phyloP scores from a whole-genome alignment of 2,888 invertebrate genomes.

The Campaea margaritaria region DNA sequence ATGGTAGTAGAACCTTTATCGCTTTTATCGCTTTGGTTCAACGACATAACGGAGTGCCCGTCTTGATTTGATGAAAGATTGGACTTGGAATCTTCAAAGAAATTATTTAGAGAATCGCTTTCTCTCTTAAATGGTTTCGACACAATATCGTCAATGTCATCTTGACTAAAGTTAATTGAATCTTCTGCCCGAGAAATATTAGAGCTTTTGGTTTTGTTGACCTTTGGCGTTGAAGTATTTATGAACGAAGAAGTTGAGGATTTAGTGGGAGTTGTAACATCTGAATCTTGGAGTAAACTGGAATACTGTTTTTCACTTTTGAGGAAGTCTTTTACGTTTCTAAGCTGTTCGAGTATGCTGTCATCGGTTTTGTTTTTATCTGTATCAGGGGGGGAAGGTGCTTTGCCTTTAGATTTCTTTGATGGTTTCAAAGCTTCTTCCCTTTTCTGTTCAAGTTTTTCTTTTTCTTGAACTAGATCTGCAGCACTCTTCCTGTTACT shows the following conservation, averaged over 20 bases:
- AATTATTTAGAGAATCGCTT: slow-evolving; percentile 80
- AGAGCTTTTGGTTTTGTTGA: slow-evolving; percentile 68
- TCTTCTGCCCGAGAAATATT: slow-evolving; percentile 65
- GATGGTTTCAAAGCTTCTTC: slow-evolving; percentile 58
- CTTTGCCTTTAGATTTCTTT: slow-evolving; percentile 89
- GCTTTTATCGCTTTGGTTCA: slow-evolving; percentile 80
- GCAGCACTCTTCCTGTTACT: slow-evolving; percentile 86
- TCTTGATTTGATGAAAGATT: slow-evolving; percentile 80
- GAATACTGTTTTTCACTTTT: slow-evolving; percentile 76
- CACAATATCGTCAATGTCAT: slow-evolving; percentile 83
- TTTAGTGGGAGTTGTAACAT: slow-evolving; percentile 51
- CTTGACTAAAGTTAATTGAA: slow-evolving; percentile 77
- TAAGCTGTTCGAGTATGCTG: slow-evolving; percentile 76
- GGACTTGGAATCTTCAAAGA: slow-evolving; percentile 77
- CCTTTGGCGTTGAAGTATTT: slow-evolving; percentile 82
- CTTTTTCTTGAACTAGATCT: slow-evolving; percentile 67
- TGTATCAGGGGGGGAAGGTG: slow-evolving; percentile 88
- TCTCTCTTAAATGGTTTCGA: slow-evolving; percentile 78
- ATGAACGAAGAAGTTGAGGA: slow-evolving; percentile 59
- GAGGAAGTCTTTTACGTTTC: slow-evolving; percentile 72
- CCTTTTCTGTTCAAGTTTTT: slow-evolving; percentile 41
- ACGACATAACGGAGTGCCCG: slow-evolving; percentile 72
- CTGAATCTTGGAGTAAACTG: slow-evolving; percentile 63
- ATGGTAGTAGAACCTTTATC: slow-evolving; percentile 87
- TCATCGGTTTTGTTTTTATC: slow-evolving; percentile 81